phyloP scores from a whole-genome alignment of 1,140 invertebrate genomes.

The Acromyrmex charruanus region DNA sequence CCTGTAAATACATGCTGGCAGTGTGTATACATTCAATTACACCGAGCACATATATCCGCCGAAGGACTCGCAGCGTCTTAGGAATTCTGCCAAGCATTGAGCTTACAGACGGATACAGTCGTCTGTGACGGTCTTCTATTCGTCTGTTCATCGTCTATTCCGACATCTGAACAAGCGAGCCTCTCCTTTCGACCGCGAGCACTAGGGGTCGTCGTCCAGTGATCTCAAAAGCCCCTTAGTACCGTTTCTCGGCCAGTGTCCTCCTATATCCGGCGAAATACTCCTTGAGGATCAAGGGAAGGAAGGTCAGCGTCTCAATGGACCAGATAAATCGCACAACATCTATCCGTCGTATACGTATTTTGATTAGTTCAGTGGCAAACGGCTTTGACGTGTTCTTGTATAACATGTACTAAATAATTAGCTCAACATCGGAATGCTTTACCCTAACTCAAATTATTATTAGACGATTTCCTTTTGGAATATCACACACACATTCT shows the following conservation, averaged over 20 bases:
- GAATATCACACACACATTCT: not conserved
- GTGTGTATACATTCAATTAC: conserved; percentile 81
- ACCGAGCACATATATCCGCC: conserved; percentile 70
- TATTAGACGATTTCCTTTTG: not conserved
- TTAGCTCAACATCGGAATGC: conserved; percentile 15
- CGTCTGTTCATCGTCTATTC: conserved; percentile 78
- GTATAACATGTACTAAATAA: conserved; percentile 9
- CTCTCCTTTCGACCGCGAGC: conserved; percentile 55
- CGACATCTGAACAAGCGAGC: conserved; percentile 71
- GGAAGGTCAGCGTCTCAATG: conserved; percentile 66
- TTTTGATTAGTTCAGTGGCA: conserved; percentile 60
- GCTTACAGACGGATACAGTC: conserved; percentile 71
- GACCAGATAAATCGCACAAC: conserved; percentile 69
- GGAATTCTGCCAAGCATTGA: conserved; percentile 75
- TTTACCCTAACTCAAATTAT: too few species aligned
- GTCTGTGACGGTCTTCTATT: conserved; percentile 70
- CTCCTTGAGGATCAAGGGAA: conserved; percentile 67
- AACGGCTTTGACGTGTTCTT: conserved; percentile 50
- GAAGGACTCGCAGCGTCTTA: conserved; percentile 73
- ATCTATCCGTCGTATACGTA: conserved; percentile 40
- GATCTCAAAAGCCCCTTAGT: conserved; percentile 75
- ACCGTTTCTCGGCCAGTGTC: conserved; percentile 40
- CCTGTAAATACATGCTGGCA: conserved; percentile 27
- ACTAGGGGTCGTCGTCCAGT: conserved; percentile 57
- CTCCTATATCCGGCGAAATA: conserved; percentile 55